Conservation (phyloP, 2,113 vertebrate species). For the Bungarus multicinctus region DNA sequence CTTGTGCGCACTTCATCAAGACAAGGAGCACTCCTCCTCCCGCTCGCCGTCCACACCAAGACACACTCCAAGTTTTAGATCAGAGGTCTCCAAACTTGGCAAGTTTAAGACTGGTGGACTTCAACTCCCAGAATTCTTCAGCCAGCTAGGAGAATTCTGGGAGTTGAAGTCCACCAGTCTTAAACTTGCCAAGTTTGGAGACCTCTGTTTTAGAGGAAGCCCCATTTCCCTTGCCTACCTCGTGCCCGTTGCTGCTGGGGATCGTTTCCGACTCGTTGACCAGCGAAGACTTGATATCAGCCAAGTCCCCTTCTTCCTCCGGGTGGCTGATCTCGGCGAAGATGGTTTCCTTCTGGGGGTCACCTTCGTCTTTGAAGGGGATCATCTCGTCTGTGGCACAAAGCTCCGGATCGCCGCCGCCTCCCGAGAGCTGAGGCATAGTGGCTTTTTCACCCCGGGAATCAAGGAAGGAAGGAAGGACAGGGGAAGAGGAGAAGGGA, state of each 20-base stretch:
- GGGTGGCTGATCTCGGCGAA: conserved; percentile 96
- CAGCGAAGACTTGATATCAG: conserved; percentile 97
- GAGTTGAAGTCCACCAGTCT: too few species aligned
- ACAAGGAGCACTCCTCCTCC: neutral
- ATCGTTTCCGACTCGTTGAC: conserved; percentile 95
- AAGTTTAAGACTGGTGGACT: too few species aligned
- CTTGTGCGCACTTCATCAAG: neutral
- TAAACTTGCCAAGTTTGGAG: too few species aligned
- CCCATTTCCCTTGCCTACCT: conserved; percentile 68
- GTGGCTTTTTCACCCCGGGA: conserved; percentile 33
- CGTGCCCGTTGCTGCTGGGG: conserved; percentile 86
- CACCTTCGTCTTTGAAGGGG: conserved; percentile 97
- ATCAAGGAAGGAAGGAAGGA: conserved; percentile 1
- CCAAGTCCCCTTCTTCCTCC: conserved; percentile 94
- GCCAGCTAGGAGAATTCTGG: too few species aligned
- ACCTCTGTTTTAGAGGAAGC: too few species aligned
- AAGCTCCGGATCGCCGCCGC: conserved; percentile 88
- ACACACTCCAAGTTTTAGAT: neutral
- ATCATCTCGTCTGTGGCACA: conserved; percentile 99
- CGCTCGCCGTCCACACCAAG: neutral
- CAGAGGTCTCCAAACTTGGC: too few species aligned
- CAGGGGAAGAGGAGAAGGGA: neutral
- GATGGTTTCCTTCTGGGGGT: conserved; percentile 96
- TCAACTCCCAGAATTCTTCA: too few species aligned
- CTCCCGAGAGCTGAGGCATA: conserved; percentile 88